Evolutionary conservation across 2,113 vertebrate species (phyloP).

Genomic region (Hoplias malabaricus): DNA sequence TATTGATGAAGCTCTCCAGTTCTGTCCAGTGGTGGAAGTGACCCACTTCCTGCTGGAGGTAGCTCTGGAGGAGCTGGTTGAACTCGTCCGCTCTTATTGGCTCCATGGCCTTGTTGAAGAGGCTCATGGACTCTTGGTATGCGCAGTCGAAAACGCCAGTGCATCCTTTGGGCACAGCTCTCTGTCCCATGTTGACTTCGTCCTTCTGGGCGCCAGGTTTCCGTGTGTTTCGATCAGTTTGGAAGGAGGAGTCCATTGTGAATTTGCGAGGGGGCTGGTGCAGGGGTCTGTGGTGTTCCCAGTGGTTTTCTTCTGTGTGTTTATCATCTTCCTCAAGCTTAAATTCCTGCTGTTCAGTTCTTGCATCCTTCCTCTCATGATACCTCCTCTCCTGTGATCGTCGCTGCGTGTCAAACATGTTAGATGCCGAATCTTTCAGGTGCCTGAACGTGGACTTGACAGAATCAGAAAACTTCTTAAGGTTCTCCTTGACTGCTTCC

Average conservation of each 20-base stretch:
- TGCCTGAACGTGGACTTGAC: conserved; percentile 92
- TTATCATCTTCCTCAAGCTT: conserved; percentile 54
- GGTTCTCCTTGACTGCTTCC: conserved; percentile 94
- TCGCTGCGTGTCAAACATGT: conserved; percentile 81
- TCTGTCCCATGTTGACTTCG: conserved; percentile 49
- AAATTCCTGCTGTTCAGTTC: conserved; percentile 62
- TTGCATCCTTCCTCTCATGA: conserved; percentile 66
- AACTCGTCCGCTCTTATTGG: conserved; percentile 89
- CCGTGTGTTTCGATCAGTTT: conserved; percentile 61
- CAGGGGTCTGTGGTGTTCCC: conserved; percentile 60
- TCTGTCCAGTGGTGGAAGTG: conserved; percentile 93
- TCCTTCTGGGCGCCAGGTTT: conserved; percentile 64
- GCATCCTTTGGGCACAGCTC: conserved; percentile 74
- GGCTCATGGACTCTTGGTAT: conserved; percentile 81
- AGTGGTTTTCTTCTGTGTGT: conserved; percentile 56
- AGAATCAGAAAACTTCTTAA: conserved; percentile 95
- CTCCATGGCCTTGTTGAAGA: conserved; percentile 82
- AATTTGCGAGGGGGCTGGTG: conserved; percentile 60
- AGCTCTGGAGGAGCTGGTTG: conserved; percentile 82
- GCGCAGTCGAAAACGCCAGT: conserved; percentile 84
- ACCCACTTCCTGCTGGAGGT: conserved; percentile 83
- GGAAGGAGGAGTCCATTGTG: conserved; percentile 54
- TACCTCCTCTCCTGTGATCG: conserved; percentile 66
- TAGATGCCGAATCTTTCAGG: conserved; percentile 89
- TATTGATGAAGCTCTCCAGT: conserved; percentile 83